These are phyloP conservation scores for Melanaphis sacchari DNA, from an alignment of 1,140 invertebrate genomes.

Conservation along the genomic window DNA sequence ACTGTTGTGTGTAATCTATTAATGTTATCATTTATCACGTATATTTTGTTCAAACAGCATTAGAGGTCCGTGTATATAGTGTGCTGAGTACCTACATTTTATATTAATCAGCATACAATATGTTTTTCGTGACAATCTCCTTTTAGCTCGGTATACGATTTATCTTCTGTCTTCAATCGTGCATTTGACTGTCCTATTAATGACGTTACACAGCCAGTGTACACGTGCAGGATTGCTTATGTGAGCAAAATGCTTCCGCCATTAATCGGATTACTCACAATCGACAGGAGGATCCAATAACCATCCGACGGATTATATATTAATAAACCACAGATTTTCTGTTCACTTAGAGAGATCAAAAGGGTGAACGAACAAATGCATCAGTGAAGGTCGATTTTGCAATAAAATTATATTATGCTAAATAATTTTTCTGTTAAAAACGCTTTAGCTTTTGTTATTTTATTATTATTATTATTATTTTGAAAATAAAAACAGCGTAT, in stretches of 20 bases:
- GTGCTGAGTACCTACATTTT: neutral
- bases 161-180: neutral
- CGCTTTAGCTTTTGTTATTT: neutral
- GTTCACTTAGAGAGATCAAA: neutral
- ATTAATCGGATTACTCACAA: constrained; percentile 29
- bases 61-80: neutral
- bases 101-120: neutral
- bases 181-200: neutral
- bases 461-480: neutral
- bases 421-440: neutral
- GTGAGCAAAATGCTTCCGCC: neutral
- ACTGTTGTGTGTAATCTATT: neutral
- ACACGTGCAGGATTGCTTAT: neutral
- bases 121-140: neutral
- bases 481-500: neutral
- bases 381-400: neutral
- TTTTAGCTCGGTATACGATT: neutral
- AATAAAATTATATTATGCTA: neutral
- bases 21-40: neutral
- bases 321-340: constrained; percentile 9
- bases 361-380: neutral
- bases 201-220: neutral
- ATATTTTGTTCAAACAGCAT: neutral
- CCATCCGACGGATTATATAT: neutral
- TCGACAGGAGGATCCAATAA: neutral